Percentiles rank a stretch among this genome's conserved stretches.
phyloP scores from a whole-genome alignment of 2,113 vertebrate species.

The Telmatochromis sp. region DNA sequence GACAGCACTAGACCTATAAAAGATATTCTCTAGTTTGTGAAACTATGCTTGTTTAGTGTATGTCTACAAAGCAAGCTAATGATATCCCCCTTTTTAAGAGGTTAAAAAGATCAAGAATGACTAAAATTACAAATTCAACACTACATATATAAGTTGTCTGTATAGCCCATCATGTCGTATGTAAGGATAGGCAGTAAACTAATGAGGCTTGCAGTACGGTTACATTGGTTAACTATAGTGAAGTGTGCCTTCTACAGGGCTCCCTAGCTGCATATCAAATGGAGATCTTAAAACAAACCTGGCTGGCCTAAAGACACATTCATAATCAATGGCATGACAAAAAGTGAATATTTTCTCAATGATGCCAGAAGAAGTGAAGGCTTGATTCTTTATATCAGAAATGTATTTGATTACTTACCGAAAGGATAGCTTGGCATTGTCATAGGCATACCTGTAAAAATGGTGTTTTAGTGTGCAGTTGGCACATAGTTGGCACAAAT shows the following conservation, averaged over 20 bases:
- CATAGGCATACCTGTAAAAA: conserved; percentile 62
- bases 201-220: not conserved
- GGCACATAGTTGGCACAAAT: not conserved
- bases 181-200: not conserved
- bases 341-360: not conserved
- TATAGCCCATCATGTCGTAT: not conserved
- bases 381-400: not conserved
- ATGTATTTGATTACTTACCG: conserved; percentile 46
- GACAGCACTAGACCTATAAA: not conserved
- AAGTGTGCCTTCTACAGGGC: not conserved
- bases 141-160: not conserved
- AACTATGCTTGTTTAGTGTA: not conserved
- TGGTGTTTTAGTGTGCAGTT: not conserved
- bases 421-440: conserved; percentile 65
- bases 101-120: not conserved
- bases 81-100: not conserved
- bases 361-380: not conserved
- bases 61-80: not conserved
- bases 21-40: not conserved
- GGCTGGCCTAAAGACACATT: not conserved
- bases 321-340: not conserved
- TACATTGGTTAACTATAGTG: not conserved
- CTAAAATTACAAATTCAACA: not conserved
- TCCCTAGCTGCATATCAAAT: not conserved
- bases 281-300: not conserved